These are phyloP conservation scores for Spilogale gracilis DNA, from an alignment of 2,113 vertebrate genomes.

Conservation along the genomic window DNA sequence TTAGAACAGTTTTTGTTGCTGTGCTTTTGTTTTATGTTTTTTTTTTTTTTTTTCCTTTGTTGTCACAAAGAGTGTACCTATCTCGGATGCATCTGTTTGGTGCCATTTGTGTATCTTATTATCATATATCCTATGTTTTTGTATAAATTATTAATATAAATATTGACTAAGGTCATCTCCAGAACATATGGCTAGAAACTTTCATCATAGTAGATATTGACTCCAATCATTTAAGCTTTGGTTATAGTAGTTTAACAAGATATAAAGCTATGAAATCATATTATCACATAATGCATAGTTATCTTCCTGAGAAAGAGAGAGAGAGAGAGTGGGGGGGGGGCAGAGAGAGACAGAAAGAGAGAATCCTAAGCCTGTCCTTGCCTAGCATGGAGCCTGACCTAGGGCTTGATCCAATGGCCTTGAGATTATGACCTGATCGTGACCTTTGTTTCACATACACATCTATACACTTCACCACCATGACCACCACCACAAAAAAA, in stretches of 20 bases:
- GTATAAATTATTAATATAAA: slow-evolving; percentile 36
- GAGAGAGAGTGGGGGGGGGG: too few relatives aligned
- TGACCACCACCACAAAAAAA: neutral
- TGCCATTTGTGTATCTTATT: neutral
- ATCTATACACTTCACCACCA: neutral
- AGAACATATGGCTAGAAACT: neutral
- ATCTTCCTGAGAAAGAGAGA: neutral
- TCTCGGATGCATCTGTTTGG: neutral
- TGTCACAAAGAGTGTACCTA: neutral
- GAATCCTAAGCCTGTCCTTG: neutral
- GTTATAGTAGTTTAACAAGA: neutral
- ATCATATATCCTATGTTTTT: neutral
- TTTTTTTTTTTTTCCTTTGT: neutral
- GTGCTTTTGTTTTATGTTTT: neutral
- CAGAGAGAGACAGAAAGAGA: neutral
- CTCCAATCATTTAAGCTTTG: neutral
- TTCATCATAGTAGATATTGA: neutral
- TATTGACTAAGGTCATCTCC: neutral
- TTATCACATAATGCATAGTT: neutral
- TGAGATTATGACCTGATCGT: neutral
- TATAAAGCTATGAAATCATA: neutral
- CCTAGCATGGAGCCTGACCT: neutral
- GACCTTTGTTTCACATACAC: neutral
- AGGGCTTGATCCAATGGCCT: neutral
- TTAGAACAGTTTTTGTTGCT: neutral